phyloP scores from a whole-genome alignment of 2,888 invertebrate genomes.

The Tetramorium bicarinatum region DNA sequence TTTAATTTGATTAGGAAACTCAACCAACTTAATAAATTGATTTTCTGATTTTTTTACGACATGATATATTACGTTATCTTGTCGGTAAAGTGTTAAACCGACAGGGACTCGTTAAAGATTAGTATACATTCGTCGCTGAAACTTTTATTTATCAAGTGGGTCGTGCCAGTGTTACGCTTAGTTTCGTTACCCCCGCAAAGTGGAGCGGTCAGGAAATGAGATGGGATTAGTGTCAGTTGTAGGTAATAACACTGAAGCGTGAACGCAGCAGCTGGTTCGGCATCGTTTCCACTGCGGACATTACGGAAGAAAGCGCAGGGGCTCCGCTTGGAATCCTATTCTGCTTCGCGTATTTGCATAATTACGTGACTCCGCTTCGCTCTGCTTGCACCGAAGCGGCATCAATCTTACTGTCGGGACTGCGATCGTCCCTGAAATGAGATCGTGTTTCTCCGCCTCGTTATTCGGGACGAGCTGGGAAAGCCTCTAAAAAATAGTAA shows the following conservation, averaged over 20 bases:
- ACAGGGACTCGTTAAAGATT: not conserved
- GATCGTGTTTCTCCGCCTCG: conserved; percentile 1
- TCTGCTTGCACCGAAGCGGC: not conserved
- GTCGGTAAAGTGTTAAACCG: not conserved
- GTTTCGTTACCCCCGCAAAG: conserved; percentile 61
- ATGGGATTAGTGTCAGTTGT: conserved; percentile 72
- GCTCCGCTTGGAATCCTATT: conserved; percentile 10
- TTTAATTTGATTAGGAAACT: not conserved
- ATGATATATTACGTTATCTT: not conserved
- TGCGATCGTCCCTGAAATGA: conserved; percentile 5
- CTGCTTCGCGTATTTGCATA: conserved; percentile 22
- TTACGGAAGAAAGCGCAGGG: conserved; percentile 39
- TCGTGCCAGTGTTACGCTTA: conserved; percentile 59
- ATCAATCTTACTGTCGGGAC: conserved; percentile 27
- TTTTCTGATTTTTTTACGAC: not conserved
- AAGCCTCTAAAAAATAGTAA: not conserved
- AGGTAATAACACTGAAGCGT: conserved; percentile 69
- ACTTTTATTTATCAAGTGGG: conserved; percentile 66
- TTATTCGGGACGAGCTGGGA: not conserved
- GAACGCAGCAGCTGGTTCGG: conserved; percentile 57
- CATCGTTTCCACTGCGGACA: conserved; percentile 21
- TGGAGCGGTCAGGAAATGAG: conserved; percentile 73
- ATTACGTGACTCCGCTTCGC: conserved; percentile 27
- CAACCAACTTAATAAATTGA: not conserved
- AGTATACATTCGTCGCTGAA: conserved; percentile 32